Evolutionary conservation across 2,797 vertebrate species (phyloP), one percentile per base, ranked within the genome.

Genomic region (Myiotriccus ornatus): DNA sequence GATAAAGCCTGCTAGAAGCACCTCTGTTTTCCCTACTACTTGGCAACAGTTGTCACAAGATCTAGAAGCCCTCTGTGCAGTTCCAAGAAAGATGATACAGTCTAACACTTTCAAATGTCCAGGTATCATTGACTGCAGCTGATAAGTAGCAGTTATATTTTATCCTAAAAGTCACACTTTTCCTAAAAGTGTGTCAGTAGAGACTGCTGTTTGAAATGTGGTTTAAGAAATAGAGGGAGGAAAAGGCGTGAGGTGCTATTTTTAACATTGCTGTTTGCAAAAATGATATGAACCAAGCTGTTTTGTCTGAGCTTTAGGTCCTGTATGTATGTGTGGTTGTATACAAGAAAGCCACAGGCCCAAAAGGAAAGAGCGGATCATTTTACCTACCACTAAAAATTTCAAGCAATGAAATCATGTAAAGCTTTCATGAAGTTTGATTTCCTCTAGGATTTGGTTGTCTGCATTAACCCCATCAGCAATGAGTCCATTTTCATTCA

Each of bases 41-140:
- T 94, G 89, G 70, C 81, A 90, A 75, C 76, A 49, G 60, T 86
- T 87, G 75, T 78, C 67, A 69, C 62, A 92, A 84, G 57, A 87
- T 23, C 14, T 35, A 79, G 53, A 89, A 87, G 56, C 65, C 46
- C 25, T 57, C 18, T 65, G 43, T 46, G 14, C 22, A 41, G 32
- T 70, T 96, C 60, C 84, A 87, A 69, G 44, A 50, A n/a, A 82
- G 78, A 73, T 49, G 55, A 75, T 70, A 87, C 10, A 50, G 52
- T 53, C 73, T 65, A 93, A 59, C 43, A 93, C 77, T 96, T 92
- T 69, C 65, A 71, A 81, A 81, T 89, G 55, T 64, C 41, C 59
- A 14, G 10, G 49, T 74, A 24, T 77, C 41, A 43, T 73, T 87
- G 87, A 21, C 86, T 84, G 50, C 32, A 64, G 69, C 27, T 93